These are phyloP conservation scores for Dendropsophus ebraccatus DNA, from an alignment of 2,113 vertebrate species.

Conservation along the genomic window DNA sequence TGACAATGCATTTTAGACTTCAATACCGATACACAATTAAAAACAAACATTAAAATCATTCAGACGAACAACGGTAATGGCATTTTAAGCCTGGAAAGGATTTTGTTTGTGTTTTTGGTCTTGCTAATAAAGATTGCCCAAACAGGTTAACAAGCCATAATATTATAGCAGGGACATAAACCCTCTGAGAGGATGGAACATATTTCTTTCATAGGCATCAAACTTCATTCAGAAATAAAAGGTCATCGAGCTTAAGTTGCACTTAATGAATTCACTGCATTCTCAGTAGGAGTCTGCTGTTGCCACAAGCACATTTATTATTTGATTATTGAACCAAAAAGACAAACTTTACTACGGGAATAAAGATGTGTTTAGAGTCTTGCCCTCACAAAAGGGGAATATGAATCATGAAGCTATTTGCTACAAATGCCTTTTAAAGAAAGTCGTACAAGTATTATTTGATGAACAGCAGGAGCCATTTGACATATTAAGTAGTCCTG, in stretches of 20 bases:
- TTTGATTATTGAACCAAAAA: conserved; percentile 44
- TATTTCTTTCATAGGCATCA: conserved; percentile 50
- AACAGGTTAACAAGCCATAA: background rate
- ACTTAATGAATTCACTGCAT: conserved; percentile 45
- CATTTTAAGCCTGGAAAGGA: background rate
- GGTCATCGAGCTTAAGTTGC: conserved; percentile 54
- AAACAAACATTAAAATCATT: background rate
- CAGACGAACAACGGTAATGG: background rate
- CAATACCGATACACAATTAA: no score
- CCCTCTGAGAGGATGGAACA: conserved; percentile 31
- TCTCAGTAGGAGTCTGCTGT: conserved; percentile 32
- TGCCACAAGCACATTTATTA: conserved; percentile 47
- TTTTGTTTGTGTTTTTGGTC: background rate
- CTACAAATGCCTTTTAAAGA: conserved; percentile 34
- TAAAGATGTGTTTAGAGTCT: conserved; percentile 15
- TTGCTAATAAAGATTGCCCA: no score
- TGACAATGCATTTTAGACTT: no score
- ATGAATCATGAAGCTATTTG: conserved; percentile 24
- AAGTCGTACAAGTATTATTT: conserved; percentile 15
- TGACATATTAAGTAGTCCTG: conserved; percentile 5
- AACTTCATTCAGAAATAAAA: conserved; percentile 34
- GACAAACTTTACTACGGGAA: conserved; percentile 37
- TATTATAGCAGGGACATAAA: background rate
- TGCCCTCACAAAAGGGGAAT: conserved; percentile 16
- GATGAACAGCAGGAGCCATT: conserved; percentile 11